These are phyloP conservation scores for Drosophila lacteicornis DNA, from an alignment of 1,140 invertebrate species.

Conservation along the genomic window DNA sequence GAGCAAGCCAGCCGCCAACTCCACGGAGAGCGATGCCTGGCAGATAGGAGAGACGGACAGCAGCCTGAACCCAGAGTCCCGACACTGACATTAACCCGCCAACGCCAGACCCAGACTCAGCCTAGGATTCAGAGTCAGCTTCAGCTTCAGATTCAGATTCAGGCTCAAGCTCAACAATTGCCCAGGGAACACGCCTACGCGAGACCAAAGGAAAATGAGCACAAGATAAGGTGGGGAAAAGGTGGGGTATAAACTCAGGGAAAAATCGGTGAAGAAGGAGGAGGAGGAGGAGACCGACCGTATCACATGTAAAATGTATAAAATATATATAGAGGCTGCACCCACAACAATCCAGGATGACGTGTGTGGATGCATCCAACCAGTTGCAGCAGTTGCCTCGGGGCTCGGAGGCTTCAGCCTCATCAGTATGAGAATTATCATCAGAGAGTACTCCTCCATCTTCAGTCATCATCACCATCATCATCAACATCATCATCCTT, in stretches of 20 bases:
- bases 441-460: conserved; percentile 27
- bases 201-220: conserved; percentile 12
- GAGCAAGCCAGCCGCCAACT: conserved; percentile 34
- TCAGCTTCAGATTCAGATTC: conserved; percentile 24
- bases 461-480: conserved; percentile 27
- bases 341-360: conserved; percentile 48
- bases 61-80: conserved; percentile 24
- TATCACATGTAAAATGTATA: conserved; percentile 70
- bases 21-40: conserved; percentile 25
- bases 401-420: conserved; percentile 28
- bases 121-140: conserved; percentile 12
- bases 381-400: conserved; percentile 66
- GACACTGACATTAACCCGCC: conserved; percentile 70
- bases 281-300: neutral
- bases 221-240: neutral
- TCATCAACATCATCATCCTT: conserved; percentile 27
- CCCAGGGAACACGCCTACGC: conserved; percentile 51
- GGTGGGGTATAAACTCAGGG: neutral
- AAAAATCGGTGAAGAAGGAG: neutral
- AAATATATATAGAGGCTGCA: conserved; percentile 57
- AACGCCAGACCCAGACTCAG: conserved; percentile 31
- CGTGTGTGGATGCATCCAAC: conserved; percentile 52
- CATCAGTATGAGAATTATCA: conserved; percentile 48
- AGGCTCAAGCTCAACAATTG: conserved; percentile 49
- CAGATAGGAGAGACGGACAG: conserved; percentile 32